These are phyloP conservation scores for Solenopsis fugax DNA, from an alignment of 1,140 invertebrate genomes.

Conservation along the genomic window DNA sequence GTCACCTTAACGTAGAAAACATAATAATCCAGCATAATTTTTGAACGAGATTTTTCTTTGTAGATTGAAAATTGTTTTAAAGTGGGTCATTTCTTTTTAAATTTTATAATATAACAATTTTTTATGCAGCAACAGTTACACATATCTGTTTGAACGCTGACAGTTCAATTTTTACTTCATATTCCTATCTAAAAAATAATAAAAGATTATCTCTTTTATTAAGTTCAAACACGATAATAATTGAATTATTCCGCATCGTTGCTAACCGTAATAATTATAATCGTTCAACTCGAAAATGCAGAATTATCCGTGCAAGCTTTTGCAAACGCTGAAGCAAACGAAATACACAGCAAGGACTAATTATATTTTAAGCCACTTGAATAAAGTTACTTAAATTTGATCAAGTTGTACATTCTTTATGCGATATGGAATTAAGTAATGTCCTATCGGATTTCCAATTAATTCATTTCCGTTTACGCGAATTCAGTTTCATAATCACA, in stretches of 20 bases:
- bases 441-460: neutral
- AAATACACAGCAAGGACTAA: neutral
- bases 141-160: neutral
- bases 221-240: neutral
- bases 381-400: neutral
- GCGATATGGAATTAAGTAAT: neutral
- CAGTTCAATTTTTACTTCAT: neutral
- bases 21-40: conserved; percentile 45
- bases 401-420: neutral
- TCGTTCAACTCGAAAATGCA: neutral
- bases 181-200: neutral
- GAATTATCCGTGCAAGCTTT: neutral
- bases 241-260: neutral
- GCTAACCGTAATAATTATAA: neutral
- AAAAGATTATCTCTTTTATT: neutral
- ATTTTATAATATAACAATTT: neutral
- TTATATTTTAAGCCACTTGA: neutral
- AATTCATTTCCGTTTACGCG: neutral
- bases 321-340: neutral
- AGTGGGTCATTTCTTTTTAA: neutral
- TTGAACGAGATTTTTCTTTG: neutral
- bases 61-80: neutral
- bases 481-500: neutral
- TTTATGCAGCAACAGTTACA: neutral
- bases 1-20: neutral